Conservation (phyloP, 2,888 invertebrate genomes). For the Punctoribates punctum region DNA sequence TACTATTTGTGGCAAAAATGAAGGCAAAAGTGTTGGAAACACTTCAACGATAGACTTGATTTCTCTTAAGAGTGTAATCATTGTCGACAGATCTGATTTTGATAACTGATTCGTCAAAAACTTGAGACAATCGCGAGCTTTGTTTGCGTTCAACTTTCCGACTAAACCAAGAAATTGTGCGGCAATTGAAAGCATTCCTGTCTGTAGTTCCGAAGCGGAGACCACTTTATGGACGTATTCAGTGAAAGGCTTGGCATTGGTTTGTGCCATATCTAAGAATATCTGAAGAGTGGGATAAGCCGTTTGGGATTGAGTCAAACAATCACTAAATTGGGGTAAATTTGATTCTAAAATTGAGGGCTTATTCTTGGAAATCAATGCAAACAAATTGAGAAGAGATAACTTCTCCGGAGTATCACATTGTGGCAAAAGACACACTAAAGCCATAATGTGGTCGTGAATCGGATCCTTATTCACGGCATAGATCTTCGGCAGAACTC, state of each 20-base stretch:
- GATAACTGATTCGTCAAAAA: slow-evolving; percentile 73
- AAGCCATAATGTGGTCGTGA: slow-evolving; percentile 74
- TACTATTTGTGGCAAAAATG: slow-evolving; percentile 52
- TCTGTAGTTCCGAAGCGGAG: slow-evolving; percentile 50
- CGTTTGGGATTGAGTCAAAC: slow-evolving; percentile 63
- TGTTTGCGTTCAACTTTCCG: slow-evolving; percentile 58
- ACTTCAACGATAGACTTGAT: slow-evolving; percentile 75
- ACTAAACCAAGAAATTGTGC: slow-evolving; percentile 54
- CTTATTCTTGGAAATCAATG: slow-evolving; percentile 74
- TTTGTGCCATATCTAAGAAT: slow-evolving; percentile 69
- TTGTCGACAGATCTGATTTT: slow-evolving; percentile 67
- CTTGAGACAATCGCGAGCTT: slow-evolving; percentile 74
- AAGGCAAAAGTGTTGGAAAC: slow-evolving; percentile 74
- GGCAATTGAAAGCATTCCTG: slow-evolving; percentile 50
- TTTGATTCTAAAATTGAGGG: slow-evolving; percentile 75
- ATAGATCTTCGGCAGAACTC: slow-evolving; percentile 85
- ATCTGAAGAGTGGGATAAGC: slow-evolving; percentile 67
- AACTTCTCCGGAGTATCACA: slow-evolving; percentile 82
- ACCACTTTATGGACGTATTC: slow-evolving; percentile 68
- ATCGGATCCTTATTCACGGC: slow-evolving; percentile 80
- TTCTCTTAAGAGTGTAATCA: slow-evolving; percentile 71
- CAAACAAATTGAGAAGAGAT: slow-evolving; percentile 75
- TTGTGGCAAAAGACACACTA: slow-evolving; percentile 69
- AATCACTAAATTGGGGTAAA: slow-evolving; percentile 74
- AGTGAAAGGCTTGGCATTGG: slow-evolving; percentile 65